Base-by-base conservation (phyloP, 2,888 invertebrate species). In the Dolichopus griseipennis region DNA sequence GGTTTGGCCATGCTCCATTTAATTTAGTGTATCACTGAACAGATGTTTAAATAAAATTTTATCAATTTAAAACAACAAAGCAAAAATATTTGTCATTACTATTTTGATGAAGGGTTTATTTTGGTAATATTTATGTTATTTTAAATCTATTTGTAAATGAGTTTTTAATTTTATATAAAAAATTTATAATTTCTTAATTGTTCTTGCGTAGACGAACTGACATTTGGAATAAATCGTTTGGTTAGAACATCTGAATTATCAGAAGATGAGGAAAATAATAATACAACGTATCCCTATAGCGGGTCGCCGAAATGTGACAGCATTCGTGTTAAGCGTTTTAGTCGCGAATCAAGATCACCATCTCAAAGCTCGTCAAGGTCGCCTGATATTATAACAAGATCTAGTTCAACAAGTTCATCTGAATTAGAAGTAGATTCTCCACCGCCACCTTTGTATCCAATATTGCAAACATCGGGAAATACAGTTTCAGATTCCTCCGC, bases 151-250 rank as follows among this genome's bases (percentile, higher is more conserved):
- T 12, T 37, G 27, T 37, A 37, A 37, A 37, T 37, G 37, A 37
- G 12, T 10, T 12, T 37, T 37, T 12, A 37, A 37, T 7, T 10
- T 27, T 12, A 10, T 7, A 37, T 37, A 12, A 37, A 7, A 10
- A 37, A 37, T 37, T 37, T 12, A 37, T 37, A 37, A 10, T 12
- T 1, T 52, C 18, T 52, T 52, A 7, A 20, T 20, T 52, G 72
- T 76, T 78, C 79, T 71, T 72, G 85, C 85, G 5, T 87, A 92
- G 93, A 91, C 76, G 88, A 90, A 78, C 88, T 93, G 76, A 92
- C 92, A 76, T 93, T 93, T 76, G 92, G 93, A 70, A 89, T 93
- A 75, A 91, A 88, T 79, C 88, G 93, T 70, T 82, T 93, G 73
- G 90, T 93, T 43, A 86, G 85, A 21, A 74, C 75, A 65, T 85